Conservation (phyloP, 2,113 vertebrate species). For the Nymphicus hollandicus region DNA sequence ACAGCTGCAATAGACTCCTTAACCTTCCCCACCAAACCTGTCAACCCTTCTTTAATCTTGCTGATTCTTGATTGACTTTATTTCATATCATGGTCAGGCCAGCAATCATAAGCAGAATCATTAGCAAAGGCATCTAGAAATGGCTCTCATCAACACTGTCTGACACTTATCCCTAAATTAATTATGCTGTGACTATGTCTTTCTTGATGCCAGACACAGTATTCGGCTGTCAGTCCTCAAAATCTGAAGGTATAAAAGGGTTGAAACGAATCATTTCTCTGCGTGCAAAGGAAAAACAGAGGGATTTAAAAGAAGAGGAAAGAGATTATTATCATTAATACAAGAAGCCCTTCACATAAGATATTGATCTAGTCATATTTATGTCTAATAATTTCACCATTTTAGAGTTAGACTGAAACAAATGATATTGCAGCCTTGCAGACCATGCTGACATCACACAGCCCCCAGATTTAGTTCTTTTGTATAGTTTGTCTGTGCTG, state of each 20-base stretch:
- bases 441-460: background rate
- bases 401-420: background rate
- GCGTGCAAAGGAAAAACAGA: background rate
- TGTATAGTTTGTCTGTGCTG: background rate
- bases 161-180: background rate
- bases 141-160: background rate
- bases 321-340: background rate
- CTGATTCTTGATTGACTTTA: background rate
- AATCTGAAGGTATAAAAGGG: background rate
- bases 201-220: background rate
- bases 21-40: background rate
- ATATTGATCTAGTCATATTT: background rate
- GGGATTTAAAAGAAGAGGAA: background rate
- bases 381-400: background rate
- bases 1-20: background rate
- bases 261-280: background rate
- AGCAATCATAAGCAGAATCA: background rate
- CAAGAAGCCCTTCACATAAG: background rate
- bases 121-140: background rate
- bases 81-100: background rate
- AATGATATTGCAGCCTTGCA: background rate
- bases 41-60: background rate
- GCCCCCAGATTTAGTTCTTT: constrained; percentile 3
- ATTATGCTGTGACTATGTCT: background rate
- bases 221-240: background rate